These are phyloP conservation scores for Tinamus guttatus DNA, from an alignment of 2,113 vertebrate genomes.

Conservation along the genomic window DNA sequence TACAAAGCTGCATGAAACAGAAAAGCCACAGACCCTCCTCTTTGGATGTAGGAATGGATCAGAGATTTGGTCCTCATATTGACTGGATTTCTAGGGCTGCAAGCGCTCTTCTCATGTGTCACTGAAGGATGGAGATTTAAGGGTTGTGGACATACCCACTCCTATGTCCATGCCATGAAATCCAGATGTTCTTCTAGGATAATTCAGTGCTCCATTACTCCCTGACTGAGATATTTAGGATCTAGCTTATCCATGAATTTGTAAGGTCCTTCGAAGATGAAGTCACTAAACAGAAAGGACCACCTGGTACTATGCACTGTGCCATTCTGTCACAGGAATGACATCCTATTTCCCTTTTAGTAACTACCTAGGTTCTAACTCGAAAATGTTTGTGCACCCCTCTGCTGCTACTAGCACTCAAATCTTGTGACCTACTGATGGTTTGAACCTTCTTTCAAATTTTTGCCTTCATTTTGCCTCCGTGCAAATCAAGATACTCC, in stretches of 20 bases:
- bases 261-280: not conserved
- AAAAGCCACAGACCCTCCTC: not conserved
- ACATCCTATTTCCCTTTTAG: not conserved
- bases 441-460: not conserved
- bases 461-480: not conserved
- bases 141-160: not conserved
- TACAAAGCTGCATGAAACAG: not conserved
- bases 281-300: not conserved
- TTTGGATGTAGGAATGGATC: not conserved
- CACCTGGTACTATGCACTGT: not conserved
- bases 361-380: not conserved
- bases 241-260: not conserved
- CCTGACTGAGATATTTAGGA: not conserved
- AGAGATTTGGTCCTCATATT: not conserved
- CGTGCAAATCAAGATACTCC: not conserved
- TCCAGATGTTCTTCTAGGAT: not conserved
- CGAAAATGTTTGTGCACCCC: not conserved
- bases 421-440: not conserved
- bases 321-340: fast-evolving
- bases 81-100: not conserved
- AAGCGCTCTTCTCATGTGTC: not conserved
- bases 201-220: not conserved
- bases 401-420: not conserved
- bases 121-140: not conserved
- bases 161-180: not conserved